Percentiles rank a stretch among this genome's conserved stretches.
phyloP scores from a whole-genome alignment of 1,140 invertebrate species.

The Danaus melanippus region DNA sequence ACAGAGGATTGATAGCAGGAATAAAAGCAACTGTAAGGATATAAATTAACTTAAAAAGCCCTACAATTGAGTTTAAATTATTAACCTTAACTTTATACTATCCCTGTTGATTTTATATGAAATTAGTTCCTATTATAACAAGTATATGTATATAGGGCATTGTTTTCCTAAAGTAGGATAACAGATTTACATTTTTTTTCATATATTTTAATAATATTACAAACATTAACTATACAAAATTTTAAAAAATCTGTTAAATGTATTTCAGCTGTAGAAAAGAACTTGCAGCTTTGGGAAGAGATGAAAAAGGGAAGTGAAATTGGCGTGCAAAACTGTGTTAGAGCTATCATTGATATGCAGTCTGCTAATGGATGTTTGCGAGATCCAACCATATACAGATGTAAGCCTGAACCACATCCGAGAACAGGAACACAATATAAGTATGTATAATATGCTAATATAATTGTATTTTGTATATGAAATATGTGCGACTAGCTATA shows the following conservation, averaged over 20 bases:
- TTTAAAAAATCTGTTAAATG: neutral
- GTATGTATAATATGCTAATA: conserved; percentile 68
- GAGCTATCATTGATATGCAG: conserved; percentile 98
- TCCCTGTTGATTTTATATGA: too few species aligned
- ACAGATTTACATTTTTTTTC: too few species aligned
- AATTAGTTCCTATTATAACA: too few species aligned
- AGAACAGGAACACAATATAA: conserved; percentile 96
- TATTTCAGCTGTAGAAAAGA: conserved; percentile 84
- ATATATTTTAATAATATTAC: too few species aligned
- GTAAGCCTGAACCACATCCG: conserved; percentile 95
- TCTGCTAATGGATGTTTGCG: conserved; percentile 97
- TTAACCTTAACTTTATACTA: too few species aligned
- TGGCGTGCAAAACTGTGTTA: conserved; percentile 92
- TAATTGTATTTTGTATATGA: neutral
- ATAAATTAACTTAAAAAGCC: too few species aligned
- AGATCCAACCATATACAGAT: conserved; percentile 99
- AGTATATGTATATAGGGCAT: too few species aligned
- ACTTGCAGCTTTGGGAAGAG: conserved; percentile 93
- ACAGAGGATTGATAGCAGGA: conserved; percentile 87
- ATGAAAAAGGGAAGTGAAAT: conserved; percentile 90
- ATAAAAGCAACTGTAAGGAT: conserved; percentile 86
- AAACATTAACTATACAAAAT: too few species aligned
- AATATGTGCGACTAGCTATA: too few species aligned
- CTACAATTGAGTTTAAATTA: too few species aligned
- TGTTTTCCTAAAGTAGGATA: too few species aligned